These are phyloP conservation scores for Alviniconcha strummeri DNA, from an alignment of 2,888 invertebrate species.

Conservation along the genomic window DNA sequence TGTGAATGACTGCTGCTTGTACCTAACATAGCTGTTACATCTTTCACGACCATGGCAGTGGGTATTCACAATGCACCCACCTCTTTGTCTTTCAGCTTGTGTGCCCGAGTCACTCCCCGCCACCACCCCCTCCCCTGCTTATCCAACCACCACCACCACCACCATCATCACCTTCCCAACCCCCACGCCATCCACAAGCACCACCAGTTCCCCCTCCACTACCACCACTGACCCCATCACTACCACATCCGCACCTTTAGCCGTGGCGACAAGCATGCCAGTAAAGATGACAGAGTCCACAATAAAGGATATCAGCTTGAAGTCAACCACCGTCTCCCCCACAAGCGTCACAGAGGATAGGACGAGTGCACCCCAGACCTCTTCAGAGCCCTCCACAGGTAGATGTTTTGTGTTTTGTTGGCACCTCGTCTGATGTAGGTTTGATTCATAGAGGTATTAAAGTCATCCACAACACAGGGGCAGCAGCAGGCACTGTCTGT, in stretches of 20 bases:
- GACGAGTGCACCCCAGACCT: not conserved
- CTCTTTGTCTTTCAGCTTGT: conserved; percentile 2
- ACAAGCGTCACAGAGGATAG: not conserved
- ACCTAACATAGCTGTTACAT: no score
- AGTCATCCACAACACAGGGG: no score
- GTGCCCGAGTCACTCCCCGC: not conserved
- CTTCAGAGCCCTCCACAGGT: no score
- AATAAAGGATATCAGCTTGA: conserved; percentile 6
- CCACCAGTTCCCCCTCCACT: conserved; percentile 2
- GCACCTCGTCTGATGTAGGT: not conserved
- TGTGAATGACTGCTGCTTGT: not conserved
- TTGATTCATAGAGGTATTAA: not conserved
- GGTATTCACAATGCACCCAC: not conserved
- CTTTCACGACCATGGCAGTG: no score
- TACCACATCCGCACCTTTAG: not conserved
- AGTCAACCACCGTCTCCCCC: conserved; percentile 6
- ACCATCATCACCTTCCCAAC: not conserved
- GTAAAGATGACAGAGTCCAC: conserved; percentile 23
- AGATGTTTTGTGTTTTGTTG: no score
- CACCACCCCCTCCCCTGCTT: not conserved
- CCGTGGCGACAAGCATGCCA: not conserved
- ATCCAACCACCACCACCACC: not conserved
- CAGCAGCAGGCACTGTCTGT: no score
- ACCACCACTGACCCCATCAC: conserved; percentile 1
- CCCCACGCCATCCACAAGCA: not conserved